phyloP scores from a whole-genome alignment of 1,140 invertebrate species.

The Scylla paramamosain region DNA sequence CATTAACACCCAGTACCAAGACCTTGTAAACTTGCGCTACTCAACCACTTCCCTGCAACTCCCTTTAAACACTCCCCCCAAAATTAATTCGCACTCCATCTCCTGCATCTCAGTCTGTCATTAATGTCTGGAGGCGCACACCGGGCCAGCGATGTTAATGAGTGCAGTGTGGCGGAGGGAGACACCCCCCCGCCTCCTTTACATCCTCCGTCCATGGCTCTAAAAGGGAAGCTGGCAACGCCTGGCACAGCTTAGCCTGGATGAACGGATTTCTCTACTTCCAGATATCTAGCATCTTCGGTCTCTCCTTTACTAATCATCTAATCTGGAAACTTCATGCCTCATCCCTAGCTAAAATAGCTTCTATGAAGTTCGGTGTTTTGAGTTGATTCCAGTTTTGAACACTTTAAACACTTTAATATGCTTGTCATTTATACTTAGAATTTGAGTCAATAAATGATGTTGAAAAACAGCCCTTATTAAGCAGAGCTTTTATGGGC shows the following conservation, averaged over 20 bases:
- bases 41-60: background rate
- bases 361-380: too few relatives aligned
- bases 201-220: background rate
- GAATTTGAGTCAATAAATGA: too few relatives aligned
- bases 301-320: too few relatives aligned
- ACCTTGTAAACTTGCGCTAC: background rate
- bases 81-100: conserved; percentile 14
- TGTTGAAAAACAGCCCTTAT: too few relatives aligned
- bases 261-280: background rate
- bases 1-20: conserved; percentile 7
- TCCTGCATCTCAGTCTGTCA: background rate
- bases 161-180: background rate
- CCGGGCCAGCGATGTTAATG: background rate
- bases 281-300: too few relatives aligned
- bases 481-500: too few relatives aligned
- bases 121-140: background rate
- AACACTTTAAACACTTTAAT: too few relatives aligned
- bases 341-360: too few relatives aligned
- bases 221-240: background rate
- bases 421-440: too few relatives aligned
- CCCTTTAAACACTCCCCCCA: background rate
- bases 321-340: too few relatives aligned
- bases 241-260: background rate
- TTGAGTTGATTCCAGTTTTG: too few relatives aligned
- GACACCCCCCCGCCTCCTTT: background rate